Evolutionary conservation across 1,140 invertebrate species (phyloP).

Genomic region (Scaptomyza graminum): DNA sequence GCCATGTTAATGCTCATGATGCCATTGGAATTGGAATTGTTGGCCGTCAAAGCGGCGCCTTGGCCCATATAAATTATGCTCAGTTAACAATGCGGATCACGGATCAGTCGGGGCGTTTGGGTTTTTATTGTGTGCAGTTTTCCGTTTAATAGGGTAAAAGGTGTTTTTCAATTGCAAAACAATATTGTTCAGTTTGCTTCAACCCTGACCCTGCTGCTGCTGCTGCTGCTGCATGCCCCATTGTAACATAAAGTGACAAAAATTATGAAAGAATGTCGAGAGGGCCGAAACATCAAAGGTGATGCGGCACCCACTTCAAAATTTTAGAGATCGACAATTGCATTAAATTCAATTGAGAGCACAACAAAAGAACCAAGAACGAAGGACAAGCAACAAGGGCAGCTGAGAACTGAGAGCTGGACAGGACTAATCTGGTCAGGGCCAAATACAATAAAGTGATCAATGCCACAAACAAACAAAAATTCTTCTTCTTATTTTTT

Average conservation of each 20-base stretch:
- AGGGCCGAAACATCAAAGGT: slow-evolving; percentile 61
- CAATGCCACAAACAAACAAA: slow-evolving; percentile 42
- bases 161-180: slow-evolving; percentile 75
- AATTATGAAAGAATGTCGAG: slow-evolving; percentile 72
- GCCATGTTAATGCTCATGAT: background rate
- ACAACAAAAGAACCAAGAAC: slow-evolving; percentile 40
- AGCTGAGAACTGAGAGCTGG: slow-evolving; percentile 52
- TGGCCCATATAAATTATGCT: slow-evolving; percentile 71
- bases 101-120: slow-evolving; percentile 25
- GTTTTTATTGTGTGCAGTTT: slow-evolving; percentile 53
- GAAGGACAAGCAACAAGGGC: slow-evolving; percentile 22
- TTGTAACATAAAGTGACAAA: slow-evolving; percentile 60
- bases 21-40: background rate
- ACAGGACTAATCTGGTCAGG: slow-evolving; percentile 3
- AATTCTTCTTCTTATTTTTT: slow-evolving; percentile 34
- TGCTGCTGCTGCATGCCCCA: background rate
- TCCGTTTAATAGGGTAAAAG: slow-evolving; percentile 74
- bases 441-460: slow-evolving; percentile 72
- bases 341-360: slow-evolving; percentile 54
- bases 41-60: slow-evolving; percentile 62
- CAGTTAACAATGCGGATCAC: slow-evolving; percentile 60
- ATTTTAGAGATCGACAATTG: slow-evolving; percentile 57
- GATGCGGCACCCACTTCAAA: slow-evolving; percentile 73
- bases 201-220: background rate
- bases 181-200: slow-evolving; percentile 28